These are phyloP conservation scores for Nothura maculosa DNA, from an alignment of 2,797 vertebrate species.

Conservation along the genomic window DNA sequence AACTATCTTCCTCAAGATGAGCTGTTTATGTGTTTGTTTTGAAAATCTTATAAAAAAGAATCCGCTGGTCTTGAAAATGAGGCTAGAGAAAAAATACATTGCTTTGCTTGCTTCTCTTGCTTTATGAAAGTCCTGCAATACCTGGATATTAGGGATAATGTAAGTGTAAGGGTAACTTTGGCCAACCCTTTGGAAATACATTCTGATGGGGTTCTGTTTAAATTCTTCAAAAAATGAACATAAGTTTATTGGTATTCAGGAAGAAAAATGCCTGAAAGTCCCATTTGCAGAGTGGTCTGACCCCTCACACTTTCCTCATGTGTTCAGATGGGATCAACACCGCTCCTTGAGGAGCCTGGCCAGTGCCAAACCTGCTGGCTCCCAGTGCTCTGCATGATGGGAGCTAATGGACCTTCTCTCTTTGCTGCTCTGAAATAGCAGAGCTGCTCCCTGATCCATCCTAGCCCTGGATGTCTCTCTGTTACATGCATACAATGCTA, in stretches of 20 bases:
- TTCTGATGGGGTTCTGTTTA: neutral
- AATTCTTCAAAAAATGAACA: neutral
- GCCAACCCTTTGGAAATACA: neutral
- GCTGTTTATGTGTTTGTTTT: neutral
- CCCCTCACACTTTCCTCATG: rapidly evolving
- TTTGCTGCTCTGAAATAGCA: rapidly evolving
- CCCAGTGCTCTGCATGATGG: neutral
- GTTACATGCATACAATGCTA: rapidly evolving
- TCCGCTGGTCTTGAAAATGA: neutral
- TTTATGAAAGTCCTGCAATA: rapidly evolving
- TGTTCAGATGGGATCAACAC: rapidly evolving
- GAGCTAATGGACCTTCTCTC: neutral
- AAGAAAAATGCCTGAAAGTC: neutral
- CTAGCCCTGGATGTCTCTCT: neutral
- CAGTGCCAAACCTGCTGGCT: neutral
- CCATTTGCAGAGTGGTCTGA: rapidly evolving
- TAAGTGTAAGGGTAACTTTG: neutral
- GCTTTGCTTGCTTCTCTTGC: neutral
- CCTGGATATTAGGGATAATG: neutral
- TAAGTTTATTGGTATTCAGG: neutral
- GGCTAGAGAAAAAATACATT: neutral
- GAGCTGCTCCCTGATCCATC: neutral
- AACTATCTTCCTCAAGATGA: neutral
- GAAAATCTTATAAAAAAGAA: neutral
- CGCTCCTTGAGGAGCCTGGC: neutral